Evolutionary conservation across 2,797 vertebrate species (phyloP).

Genomic region (Sibirionetta formosa): DNA sequence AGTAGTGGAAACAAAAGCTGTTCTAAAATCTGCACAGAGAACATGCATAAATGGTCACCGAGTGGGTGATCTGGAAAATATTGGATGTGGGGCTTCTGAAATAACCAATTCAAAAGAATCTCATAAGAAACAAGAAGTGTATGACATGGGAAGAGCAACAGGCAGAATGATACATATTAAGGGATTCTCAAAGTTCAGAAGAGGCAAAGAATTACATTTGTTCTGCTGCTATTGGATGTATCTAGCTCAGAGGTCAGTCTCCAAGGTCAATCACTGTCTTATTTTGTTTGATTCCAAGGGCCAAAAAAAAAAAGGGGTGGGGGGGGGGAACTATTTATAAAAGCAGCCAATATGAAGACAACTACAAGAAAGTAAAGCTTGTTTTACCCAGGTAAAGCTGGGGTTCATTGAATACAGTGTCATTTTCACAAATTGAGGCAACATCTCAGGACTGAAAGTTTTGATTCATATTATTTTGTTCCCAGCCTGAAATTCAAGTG

Average conservation of each 20-base stretch:
- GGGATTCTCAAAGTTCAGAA: not conserved
- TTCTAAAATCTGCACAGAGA: not conserved
- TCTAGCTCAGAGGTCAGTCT: not conserved
- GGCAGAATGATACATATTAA: not conserved
- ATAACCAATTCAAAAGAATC: not conserved
- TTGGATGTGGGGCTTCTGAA: not conserved
- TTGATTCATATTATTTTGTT: slow-evolving; percentile 28
- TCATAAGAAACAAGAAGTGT: not conserved
- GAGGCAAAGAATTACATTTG: not conserved
- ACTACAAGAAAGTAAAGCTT: not conserved
- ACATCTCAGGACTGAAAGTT: not conserved
- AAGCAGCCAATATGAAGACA: not conserved
- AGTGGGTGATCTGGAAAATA: not conserved
- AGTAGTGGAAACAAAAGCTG: not conserved
- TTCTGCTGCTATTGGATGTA: not conserved
- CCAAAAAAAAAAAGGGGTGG: not conserved
- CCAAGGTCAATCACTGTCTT: not conserved
- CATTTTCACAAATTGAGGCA: slow-evolving; percentile 34
- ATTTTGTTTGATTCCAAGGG: slow-evolving; percentile 4
- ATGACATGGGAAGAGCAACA: not conserved
- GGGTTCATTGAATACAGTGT: not conserved
- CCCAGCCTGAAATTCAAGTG: not conserved
- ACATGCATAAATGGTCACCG: fast-evolving
- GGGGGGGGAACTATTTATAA: not conserved
- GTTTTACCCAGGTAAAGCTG: not conserved